Evolutionary conservation across 2,797 vertebrate genomes (phyloP), one percentile per base, ranked within the genome.

Genomic region (Premnoplex brunnescens): DNA sequence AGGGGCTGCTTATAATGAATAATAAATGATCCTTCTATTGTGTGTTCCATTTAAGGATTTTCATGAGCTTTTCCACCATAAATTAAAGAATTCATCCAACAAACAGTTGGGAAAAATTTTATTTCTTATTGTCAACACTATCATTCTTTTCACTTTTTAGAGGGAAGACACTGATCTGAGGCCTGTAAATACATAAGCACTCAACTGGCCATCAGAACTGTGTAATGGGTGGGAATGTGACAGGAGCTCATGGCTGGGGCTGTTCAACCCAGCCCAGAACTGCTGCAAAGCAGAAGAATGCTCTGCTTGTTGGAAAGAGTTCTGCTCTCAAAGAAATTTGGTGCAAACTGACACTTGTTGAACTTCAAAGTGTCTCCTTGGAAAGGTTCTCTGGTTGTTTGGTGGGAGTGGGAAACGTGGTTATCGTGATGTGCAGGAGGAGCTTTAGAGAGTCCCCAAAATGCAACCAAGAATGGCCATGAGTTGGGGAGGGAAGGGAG

Each of bases 141-240:
- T 34, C 83, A 41, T 52, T 88, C 7, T 58, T 85, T 41, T 67
- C 56, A 49, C 39, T 37, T 59, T 91, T 59, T 71, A 76, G 32
- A 83, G 84, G 36, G 12, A 56, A 64, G 20, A 15, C 34, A 63
- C 18, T 2, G 7, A 51, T 12, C 43, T 72, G 43, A 85, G 22
- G 8, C 16, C 55, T 77, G 36, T 89, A 68, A 75, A 78, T 81
- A 73, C 44, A 44, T 19, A 34, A 37, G 49, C 66, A 62, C 55
- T 90, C 93, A 90, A 26, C 79, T 96, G 84, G 87, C 87, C 82
- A 46, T 84, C 62, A 39, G 66, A 60, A 59, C 68, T 63, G 52
- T 64, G 59, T 73, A 60, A 73, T 30, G 82, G 76, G 76, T 82
- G 71, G 87, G 82, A 79, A 91, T 58, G 52, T 81, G 79, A 67